Base-by-base conservation (phyloP, 1,140 invertebrate genomes). In the Dryas iulia region DNA sequence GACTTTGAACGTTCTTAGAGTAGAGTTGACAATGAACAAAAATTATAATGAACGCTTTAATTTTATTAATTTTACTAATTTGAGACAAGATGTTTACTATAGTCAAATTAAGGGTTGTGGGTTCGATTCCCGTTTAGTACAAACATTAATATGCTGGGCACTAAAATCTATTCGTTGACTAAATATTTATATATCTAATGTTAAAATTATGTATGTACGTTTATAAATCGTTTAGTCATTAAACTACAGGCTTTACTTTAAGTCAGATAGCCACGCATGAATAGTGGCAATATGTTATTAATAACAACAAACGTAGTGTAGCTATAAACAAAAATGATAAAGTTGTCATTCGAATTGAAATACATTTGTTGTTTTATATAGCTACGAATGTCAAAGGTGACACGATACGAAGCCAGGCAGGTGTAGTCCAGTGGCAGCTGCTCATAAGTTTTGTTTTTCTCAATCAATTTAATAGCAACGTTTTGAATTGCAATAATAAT, bases 361-460 rank as follows among this genome's bases (percentile, higher is more conserved):
- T 2, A 7, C 8, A 47, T 47, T 21, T 21, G 7, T 47, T 47
- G 14, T 8, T 21, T 2, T 47, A 21, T 47, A 54, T 53, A 52
- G 58, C 18, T 52, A 33, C 12, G 59, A 71, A 66, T 66, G 69
- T 71, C 69, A 66, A 66, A 66, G 64, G 69, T 71, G 69, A 66
- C 52, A 71, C 26, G 54, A 62, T 62, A 62, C 58, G 30, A 39
- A 66, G 53, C 33, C 14, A 26, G 56, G 68, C 69, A 71, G 69
- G 69, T 71, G 69, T 31, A 60, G 59, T 26, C 26, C 58, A 56
- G 26, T 54, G 59, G 28, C 69, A 71, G 69, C 69, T 71, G 69
- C 59, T 21, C 59, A 65, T 62, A 62, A 62, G 26, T 60, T 71
- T 47, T 35, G 59, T 71, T 66, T 71, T 71, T 62, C 53, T 71